These are phyloP conservation scores for Sebastes iracundus DNA, from an alignment of 2,797 vertebrate species.

Conservation along the genomic window DNA sequence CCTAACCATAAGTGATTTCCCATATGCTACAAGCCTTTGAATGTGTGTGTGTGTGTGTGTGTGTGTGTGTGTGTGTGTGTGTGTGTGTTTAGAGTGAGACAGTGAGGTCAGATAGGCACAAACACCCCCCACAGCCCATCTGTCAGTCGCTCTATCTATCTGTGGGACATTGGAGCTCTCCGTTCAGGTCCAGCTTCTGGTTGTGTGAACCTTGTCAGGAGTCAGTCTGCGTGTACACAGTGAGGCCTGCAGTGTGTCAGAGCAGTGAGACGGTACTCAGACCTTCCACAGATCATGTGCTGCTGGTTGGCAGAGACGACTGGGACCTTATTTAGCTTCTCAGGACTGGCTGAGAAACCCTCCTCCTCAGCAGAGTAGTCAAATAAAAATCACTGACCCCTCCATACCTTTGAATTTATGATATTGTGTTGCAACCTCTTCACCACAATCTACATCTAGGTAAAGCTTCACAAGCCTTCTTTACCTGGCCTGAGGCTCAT, in stretches of 20 bases:
- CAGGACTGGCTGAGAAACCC: neutral
- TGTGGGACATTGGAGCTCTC: neutral
- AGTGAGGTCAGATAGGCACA: constrained; percentile 22
- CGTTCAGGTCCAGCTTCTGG: neutral
- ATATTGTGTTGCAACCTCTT: neutral
- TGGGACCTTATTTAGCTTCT: constrained; percentile 57
- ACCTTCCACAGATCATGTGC: constrained; percentile 60
- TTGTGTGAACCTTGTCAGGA: constrained; percentile 19
- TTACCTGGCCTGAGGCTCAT: neutral
- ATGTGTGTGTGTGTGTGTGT: neutral
- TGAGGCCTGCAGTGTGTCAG: constrained; percentile 11
- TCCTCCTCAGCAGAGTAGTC: neutral
- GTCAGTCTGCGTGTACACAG: neutral
- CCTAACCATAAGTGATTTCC: neutral
- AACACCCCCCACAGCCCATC: constrained; percentile 15
- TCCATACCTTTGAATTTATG: neutral
- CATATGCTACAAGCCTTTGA: neutral
- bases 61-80: neutral
- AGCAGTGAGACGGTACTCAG: constrained; percentile 18
- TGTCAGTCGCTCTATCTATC: constrained; percentile 1
- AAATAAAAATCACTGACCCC: neutral
- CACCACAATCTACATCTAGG: neutral
- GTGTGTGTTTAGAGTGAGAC: neutral
- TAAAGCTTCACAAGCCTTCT: neutral
- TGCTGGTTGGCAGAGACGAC: constrained; percentile 53